These are phyloP conservation scores for Taphrorychus bicolor DNA, from an alignment of 2,888 invertebrate species.

Conservation along the genomic window DNA sequence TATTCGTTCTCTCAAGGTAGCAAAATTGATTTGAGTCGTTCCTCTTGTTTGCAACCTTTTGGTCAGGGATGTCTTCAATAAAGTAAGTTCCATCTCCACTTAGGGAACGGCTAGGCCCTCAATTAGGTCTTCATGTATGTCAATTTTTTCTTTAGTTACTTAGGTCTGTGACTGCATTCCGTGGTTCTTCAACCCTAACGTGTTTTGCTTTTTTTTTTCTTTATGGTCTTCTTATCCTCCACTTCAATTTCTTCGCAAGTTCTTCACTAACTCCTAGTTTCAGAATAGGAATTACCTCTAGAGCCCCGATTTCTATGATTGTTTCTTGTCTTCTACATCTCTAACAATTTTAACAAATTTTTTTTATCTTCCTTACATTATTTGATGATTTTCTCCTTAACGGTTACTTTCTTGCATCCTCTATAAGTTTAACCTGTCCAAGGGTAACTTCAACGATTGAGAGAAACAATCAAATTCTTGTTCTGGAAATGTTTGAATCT, in stretches of 20 bases:
- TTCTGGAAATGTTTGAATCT: too few relatives aligned
- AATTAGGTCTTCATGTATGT: conserved; percentile 43
- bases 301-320: conserved; percentile 28
- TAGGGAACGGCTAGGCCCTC: conserved; percentile 53
- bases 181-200: conserved; percentile 59
- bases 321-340: conserved; percentile 49
- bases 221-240: conserved; percentile 52
- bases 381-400: conserved; percentile 54
- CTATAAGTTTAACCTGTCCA: conserved; percentile 51
- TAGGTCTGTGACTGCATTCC: conserved; percentile 57
- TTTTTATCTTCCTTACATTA: conserved; percentile 53
- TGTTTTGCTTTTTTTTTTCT: conserved; percentile 57
- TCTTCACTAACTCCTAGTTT: conserved; percentile 54
- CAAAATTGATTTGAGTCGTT: too few relatives aligned
- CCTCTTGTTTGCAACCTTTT: conserved; percentile 35
- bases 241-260: conserved; percentile 50
- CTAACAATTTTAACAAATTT: conserved; percentile 51
- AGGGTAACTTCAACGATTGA: conserved; percentile 51
- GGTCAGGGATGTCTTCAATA: conserved; percentile 35
- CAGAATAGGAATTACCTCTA: conserved; percentile 46
- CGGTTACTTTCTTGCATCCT: conserved; percentile 47
- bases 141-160: conserved; percentile 48
- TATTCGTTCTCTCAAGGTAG: too few relatives aligned
- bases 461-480: too few relatives aligned
- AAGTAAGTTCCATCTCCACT: conserved; percentile 26